A percentile compares a stretch with the other conserved stretches of the same genome.
phyloP scores from a whole-genome alignment of 2,113 vertebrate species.

The Psilopogon haemacephalus region DNA sequence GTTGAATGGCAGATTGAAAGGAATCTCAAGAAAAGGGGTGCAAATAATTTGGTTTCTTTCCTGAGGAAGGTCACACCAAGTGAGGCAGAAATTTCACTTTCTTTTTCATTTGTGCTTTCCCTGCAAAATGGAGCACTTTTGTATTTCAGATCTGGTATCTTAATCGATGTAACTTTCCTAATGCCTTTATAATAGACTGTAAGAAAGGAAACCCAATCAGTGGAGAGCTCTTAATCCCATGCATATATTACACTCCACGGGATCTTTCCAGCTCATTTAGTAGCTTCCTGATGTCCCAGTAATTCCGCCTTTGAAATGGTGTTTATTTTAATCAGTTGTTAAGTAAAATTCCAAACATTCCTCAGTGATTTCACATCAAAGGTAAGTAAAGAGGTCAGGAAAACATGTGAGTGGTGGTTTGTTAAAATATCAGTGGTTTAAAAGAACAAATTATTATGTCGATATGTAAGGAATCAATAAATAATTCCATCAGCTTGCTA shows the following conservation, averaged over 20 bases:
- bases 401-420: background rate
- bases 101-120: background rate
- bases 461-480: background rate
- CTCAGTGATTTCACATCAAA: background rate
- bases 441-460: background rate
- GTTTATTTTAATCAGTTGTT: background rate
- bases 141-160: conserved; percentile 4
- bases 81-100: background rate
- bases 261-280: conserved; percentile 5
- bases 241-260: background rate
- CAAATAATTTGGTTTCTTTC: background rate
- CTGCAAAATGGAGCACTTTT: background rate
- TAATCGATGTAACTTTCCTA: conserved; percentile 1
- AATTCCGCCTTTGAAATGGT: background rate
- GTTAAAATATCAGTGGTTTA: background rate
- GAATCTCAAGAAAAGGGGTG: background rate
- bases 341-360: background rate
- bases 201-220: background rate
- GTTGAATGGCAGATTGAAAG: background rate
- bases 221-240: background rate
- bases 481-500: background rate
- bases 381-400: background rate
- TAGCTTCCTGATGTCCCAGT: background rate
- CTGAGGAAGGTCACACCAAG: background rate
- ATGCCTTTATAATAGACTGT: background rate